Conservation (phyloP, 1,140 invertebrate species). For the Kradibia gibbosae region DNA sequence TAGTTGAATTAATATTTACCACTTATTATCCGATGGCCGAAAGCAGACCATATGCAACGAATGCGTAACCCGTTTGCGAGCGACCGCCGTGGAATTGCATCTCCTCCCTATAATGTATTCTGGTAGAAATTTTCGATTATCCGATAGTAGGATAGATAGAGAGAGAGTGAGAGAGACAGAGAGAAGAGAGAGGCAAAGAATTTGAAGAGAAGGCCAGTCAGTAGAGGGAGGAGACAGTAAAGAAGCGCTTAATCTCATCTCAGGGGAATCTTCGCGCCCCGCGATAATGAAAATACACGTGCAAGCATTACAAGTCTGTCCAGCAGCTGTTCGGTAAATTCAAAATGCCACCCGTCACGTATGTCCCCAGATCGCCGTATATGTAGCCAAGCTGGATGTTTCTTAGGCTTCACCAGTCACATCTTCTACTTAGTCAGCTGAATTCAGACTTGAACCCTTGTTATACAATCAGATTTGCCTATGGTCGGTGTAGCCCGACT, state of each 20-base stretch:
- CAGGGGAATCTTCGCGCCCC: slow-evolving; percentile 18
- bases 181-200: background rate
- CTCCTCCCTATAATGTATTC: slow-evolving; percentile 47
- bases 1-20: slow-evolving; percentile 37
- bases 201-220: background rate
- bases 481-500: background rate
- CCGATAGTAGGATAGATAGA: background rate
- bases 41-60: background rate
- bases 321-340: slow-evolving; percentile 57
- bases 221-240: background rate
- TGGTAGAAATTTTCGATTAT: slow-evolving; percentile 43
- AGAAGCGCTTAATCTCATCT: slow-evolving; percentile 22
- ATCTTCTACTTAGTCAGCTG: background rate
- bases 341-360: slow-evolving; percentile 47
- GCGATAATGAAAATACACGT: slow-evolving; percentile 57
- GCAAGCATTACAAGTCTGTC: slow-evolving; percentile 53
- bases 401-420: background rate
- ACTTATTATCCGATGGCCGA: slow-evolving; percentile 32
- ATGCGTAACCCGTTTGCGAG: slow-evolving; percentile 2
- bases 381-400: background rate
- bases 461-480: background rate
- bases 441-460: background rate
- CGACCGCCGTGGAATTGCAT: slow-evolving; percentile 48
- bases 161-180: slow-evolving; percentile 39
- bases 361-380: background rate